phyloP scores from a whole-genome alignment of 35 echinoderm and acorn worm species.

The Holothuria glaberrima region DNA sequence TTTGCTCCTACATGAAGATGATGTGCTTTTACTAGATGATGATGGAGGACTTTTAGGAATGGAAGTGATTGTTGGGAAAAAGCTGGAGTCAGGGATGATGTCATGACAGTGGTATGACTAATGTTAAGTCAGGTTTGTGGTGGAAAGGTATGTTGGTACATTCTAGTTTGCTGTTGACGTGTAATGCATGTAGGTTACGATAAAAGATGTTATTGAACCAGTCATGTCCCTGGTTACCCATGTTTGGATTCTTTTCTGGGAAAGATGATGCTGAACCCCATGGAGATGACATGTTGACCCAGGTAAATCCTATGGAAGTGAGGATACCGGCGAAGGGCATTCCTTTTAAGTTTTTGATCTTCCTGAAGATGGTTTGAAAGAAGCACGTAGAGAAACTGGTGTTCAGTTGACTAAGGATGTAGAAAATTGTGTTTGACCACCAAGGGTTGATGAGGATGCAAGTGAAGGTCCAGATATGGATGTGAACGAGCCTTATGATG shows the following conservation, averaged over 20 bases:
- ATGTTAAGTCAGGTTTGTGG: too few species aligned
- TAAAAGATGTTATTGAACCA: neutral
- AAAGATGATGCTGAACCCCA: neutral
- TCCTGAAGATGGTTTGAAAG: neutral
- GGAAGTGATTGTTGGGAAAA: too few species aligned
- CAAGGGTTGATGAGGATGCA: neutral
- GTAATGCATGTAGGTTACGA: neutral
- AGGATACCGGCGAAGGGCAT: neutral
- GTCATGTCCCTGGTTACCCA: neutral
- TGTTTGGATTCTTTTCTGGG: neutral
- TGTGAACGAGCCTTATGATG: neutral
- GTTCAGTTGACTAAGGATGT: neutral
- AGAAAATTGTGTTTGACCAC: neutral
- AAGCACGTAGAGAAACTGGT: neutral
- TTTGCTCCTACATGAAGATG: too few species aligned
- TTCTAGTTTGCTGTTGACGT: too few species aligned
- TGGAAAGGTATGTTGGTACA: too few species aligned
- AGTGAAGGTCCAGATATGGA: neutral
- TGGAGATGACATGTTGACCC: neutral
- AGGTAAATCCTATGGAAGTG: neutral
- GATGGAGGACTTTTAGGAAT: too few species aligned
- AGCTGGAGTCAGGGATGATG: too few species aligned
- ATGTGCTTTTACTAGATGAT: too few species aligned
- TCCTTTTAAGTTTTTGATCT: neutral
- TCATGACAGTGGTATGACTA: too few species aligned